phyloP scores from a whole-genome alignment of 2,797 vertebrate genomes.

The Onychomys torridus region DNA sequence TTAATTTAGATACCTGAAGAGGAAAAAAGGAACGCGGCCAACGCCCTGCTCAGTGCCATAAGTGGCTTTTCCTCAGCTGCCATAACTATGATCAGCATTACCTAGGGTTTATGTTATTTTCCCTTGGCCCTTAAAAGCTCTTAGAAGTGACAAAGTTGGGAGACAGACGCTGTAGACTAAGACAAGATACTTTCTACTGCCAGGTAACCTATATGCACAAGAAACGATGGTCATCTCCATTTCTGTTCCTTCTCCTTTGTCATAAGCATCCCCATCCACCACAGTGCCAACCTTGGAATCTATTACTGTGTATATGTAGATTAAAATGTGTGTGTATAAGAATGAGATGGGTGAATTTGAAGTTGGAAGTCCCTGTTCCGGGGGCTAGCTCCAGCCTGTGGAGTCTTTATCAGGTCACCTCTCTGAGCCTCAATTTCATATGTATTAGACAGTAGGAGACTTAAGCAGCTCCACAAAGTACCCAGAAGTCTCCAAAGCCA shows the following conservation, averaged over 20 bases:
- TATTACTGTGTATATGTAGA: accelerated
- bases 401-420: neutral
- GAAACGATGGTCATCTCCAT: neutral
- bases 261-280: neutral
- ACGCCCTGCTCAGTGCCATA: slow-evolving; percentile 53
- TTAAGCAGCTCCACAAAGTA: neutral
- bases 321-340: accelerated
- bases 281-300: neutral
- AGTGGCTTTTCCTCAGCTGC: slow-evolving; percentile 59
- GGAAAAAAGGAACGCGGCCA: slow-evolving; percentile 66
- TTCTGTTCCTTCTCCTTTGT: neutral
- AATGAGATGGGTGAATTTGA: neutral
- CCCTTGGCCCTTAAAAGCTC: slow-evolving; percentile 13
- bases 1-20: slow-evolving; percentile 82
- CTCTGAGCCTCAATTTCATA: neutral
- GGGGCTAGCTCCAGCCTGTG: neutral
- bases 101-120: slow-evolving; percentile 59
- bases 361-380: neutral
- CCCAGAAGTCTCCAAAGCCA: neutral
- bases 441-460: neutral
- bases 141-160: slow-evolving; percentile 56
- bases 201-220: neutral
- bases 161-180: slow-evolving; percentile 27
- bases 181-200: slow-evolving; percentile 30
- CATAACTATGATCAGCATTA: slow-evolving; percentile 11